These are phyloP conservation scores for Tenodera sinensis DNA, from an alignment of 2,888 invertebrate species.

Conservation along the genomic window DNA sequence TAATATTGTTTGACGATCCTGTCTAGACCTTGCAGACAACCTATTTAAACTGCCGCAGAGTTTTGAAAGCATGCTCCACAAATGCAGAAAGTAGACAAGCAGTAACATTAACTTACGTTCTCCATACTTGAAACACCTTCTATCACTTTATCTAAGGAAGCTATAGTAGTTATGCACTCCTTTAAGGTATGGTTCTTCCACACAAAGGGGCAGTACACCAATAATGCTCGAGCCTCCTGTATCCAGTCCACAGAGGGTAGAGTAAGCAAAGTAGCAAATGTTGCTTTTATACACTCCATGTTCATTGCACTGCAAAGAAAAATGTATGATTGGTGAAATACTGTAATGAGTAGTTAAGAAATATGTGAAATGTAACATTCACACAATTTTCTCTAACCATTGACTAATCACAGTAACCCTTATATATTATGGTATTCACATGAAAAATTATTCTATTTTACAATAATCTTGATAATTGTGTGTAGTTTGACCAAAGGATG, in stretches of 20 bases:
- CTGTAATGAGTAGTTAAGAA: too few species aligned
- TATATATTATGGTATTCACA: too few species aligned
- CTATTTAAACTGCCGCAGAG: too few species aligned
- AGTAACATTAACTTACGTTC: not conserved
- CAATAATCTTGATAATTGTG: too few species aligned
- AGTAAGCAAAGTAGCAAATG: not conserved
- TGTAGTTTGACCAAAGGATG: too few species aligned
- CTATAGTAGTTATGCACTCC: not conserved
- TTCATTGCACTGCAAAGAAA: not conserved
- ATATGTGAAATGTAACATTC: too few species aligned
- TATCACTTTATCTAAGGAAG: not conserved
- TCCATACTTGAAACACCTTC: not conserved
- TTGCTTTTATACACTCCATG: not conserved
- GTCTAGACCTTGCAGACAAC: too few species aligned
- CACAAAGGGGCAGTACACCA: not conserved
- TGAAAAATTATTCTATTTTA: too few species aligned
- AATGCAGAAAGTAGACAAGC: not conserved
- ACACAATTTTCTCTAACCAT: too few species aligned
- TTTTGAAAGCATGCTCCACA: not conserved
- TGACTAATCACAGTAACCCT: too few species aligned
- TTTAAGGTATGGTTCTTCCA: not conserved
- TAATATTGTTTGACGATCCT: too few species aligned
- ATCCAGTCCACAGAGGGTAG: not conserved
- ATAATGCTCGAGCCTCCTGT: not conserved
- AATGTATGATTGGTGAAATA: not conserved